Conservation (phyloP, 2,113 vertebrate species). For the Brienomyrus longianalis region DNA sequence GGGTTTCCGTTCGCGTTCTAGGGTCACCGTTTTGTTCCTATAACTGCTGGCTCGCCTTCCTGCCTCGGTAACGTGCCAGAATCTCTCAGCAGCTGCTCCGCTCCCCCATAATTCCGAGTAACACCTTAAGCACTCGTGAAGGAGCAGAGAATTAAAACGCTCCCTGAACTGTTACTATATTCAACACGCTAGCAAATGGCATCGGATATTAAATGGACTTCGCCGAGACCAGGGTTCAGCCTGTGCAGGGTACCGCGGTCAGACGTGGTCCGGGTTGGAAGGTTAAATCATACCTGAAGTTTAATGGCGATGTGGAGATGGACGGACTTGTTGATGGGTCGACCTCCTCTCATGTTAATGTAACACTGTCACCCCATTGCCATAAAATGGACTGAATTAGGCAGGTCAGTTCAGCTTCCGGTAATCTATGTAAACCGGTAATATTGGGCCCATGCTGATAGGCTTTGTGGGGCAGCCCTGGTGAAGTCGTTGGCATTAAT, state of each 20-base stretch:
- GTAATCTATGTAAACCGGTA: neutral
- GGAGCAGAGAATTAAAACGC: constrained; percentile 35
- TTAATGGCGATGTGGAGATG: too few relatives aligned
- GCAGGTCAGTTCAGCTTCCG: too few relatives aligned
- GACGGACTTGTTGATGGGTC: constrained; percentile 20
- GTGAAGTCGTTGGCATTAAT: neutral
- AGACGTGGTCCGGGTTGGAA: neutral
- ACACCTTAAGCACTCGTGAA: constrained; percentile 36
- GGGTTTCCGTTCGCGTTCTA: neutral
- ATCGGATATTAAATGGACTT: constrained; percentile 56
- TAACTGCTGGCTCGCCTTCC: neutral
- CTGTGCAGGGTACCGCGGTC: neutral
- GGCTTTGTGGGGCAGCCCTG: neutral
- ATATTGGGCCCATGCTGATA: neutral
- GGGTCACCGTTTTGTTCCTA: neutral
- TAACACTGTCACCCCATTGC: constrained; percentile 29
- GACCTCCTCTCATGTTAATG: constrained; percentile 29
- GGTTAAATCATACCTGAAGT: too few relatives aligned
- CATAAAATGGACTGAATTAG: constrained; percentile 1
- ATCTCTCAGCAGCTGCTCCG: neutral
- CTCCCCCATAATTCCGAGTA: neutral
- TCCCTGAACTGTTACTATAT: constrained; percentile 34
- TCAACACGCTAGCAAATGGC: constrained; percentile 42
- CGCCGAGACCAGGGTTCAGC: constrained; percentile 37
- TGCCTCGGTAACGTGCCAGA: neutral